Conservation (phyloP, 92 coral and sea anemone species). For the Palythoa grandis region DNA sequence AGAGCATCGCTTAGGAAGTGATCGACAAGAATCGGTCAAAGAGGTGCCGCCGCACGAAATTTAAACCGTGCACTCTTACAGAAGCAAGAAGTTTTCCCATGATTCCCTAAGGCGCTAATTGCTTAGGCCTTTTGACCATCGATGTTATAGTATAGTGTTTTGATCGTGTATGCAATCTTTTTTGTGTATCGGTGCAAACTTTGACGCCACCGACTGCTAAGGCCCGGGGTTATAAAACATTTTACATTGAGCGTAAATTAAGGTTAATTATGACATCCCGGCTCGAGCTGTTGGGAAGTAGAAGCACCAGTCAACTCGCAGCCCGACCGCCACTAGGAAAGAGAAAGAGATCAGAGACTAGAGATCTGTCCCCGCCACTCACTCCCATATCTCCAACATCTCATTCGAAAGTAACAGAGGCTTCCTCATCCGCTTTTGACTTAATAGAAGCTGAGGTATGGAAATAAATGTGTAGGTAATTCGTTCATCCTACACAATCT, state of each 20-base stretch:
- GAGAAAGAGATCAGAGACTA: constrained; percentile 81
- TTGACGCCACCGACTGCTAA: constrained; percentile 93
- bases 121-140: constrained; percentile 69
- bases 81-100: constrained; percentile 69
- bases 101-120: constrained; percentile 94
- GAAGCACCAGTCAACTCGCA: constrained; percentile 73
- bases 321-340: constrained; percentile 65
- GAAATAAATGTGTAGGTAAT: constrained; percentile 38
- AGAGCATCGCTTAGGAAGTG: constrained; percentile 92
- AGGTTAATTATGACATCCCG: constrained; percentile 95
- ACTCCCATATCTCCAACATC: constrained; percentile 99
- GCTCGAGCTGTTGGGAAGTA: constrained; percentile 89
- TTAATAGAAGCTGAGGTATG: constrained; percentile 94
- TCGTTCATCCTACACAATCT: constrained; percentile 26
- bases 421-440: constrained; percentile 94
- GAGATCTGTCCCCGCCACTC: constrained; percentile 98
- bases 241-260: constrained; percentile 94
- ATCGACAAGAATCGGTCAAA: constrained; percentile 85
- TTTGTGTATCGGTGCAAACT: constrained; percentile 75
- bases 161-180: constrained; percentile 64
- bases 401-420: constrained; percentile 85
- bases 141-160: constrained; percentile 80
- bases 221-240: constrained; percentile 97
- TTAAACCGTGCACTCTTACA: constrained; percentile 73
- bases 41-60: constrained; percentile 88